phyloP scores from a whole-genome alignment of 2,113 vertebrate species.

The Oryzias woworae region DNA sequence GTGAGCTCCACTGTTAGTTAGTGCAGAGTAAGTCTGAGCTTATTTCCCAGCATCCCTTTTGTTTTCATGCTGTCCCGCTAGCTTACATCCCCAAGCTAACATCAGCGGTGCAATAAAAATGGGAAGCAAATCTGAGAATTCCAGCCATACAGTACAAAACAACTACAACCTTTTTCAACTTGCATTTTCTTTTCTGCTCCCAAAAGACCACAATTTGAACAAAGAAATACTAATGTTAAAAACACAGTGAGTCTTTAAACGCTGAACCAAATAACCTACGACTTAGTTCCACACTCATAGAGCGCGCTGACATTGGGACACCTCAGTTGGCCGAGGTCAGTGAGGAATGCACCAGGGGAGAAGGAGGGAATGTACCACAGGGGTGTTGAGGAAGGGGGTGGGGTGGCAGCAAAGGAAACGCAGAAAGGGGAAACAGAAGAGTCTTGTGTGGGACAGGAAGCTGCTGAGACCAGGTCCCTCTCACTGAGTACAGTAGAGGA shows the following conservation, averaged over 20 bases:
- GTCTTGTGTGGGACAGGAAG: conserved; percentile 76
- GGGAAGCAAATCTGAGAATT: too few relatives aligned
- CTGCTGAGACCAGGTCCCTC: conserved; percentile 62
- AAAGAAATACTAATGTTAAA: too few relatives aligned
- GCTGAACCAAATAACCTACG: not conserved
- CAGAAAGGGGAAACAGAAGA: conserved; percentile 69
- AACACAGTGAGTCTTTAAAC: not conserved
- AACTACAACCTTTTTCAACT: too few relatives aligned
- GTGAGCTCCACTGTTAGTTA: too few relatives aligned
- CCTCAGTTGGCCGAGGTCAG: conserved; percentile 56
- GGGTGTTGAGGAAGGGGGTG: conserved; percentile 77
- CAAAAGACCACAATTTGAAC: too few relatives aligned
- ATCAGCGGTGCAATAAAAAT: too few relatives aligned
- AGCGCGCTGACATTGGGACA: conserved; percentile 48
- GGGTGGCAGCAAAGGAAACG: conserved; percentile 66
- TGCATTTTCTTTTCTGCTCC: too few relatives aligned
- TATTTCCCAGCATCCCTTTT: too few relatives aligned
- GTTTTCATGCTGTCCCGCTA: too few relatives aligned
- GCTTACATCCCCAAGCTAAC: too few relatives aligned
- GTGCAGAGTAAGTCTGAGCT: too few relatives aligned
- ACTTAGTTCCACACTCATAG: conserved; percentile 11
- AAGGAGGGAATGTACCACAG: conserved; percentile 79
- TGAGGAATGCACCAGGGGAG: conserved; percentile 65
- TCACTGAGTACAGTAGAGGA: conserved; percentile 55
- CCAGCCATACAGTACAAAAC: too few relatives aligned